phyloP scores from a whole-genome alignment of 1,140 invertebrate genomes.

The Pomacea maculata region DNA sequence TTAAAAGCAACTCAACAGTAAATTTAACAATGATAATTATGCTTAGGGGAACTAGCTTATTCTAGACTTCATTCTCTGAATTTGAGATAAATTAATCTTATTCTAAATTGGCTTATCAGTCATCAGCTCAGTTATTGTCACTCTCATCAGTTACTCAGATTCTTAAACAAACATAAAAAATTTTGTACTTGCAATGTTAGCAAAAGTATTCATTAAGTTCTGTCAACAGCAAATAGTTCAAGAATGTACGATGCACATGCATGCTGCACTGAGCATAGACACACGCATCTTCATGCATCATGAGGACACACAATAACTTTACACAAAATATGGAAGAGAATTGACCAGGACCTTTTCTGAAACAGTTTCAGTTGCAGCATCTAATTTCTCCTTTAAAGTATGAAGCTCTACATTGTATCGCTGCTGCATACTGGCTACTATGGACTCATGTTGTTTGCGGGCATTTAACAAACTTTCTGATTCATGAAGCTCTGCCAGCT shows the following conservation, averaged over 20 bases:
- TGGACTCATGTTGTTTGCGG: slow-evolving; percentile 53
- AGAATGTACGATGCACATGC: not conserved
- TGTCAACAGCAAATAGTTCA: too few relatives aligned
- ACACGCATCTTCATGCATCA: not conserved
- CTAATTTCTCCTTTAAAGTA: slow-evolving; percentile 53
- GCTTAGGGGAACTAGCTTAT: too few relatives aligned
- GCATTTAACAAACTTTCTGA: slow-evolving; percentile 56
- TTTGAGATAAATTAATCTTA: too few relatives aligned
- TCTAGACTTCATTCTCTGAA: too few relatives aligned
- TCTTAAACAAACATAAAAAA: too few relatives aligned
- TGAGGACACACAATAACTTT: not conserved
- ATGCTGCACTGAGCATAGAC: not conserved
- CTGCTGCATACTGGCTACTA: slow-evolving; percentile 51
- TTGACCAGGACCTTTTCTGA: slow-evolving; percentile 40
- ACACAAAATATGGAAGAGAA: not conserved
- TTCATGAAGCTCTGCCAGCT: slow-evolving; percentile 53
- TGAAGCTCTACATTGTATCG: slow-evolving; percentile 55
- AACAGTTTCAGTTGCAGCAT: slow-evolving; percentile 39
- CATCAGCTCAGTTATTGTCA: too few relatives aligned
- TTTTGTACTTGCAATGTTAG: too few relatives aligned
- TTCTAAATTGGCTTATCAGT: too few relatives aligned
- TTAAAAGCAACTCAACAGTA: too few relatives aligned
- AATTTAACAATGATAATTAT: too few relatives aligned
- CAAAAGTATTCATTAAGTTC: too few relatives aligned
- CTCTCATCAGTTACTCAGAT: too few relatives aligned